A percentile compares a stretch with the other conserved stretches of the same genome.
Conservation (phyloP, 2,888 invertebrate species). For the Unio delphinus region DNA sequence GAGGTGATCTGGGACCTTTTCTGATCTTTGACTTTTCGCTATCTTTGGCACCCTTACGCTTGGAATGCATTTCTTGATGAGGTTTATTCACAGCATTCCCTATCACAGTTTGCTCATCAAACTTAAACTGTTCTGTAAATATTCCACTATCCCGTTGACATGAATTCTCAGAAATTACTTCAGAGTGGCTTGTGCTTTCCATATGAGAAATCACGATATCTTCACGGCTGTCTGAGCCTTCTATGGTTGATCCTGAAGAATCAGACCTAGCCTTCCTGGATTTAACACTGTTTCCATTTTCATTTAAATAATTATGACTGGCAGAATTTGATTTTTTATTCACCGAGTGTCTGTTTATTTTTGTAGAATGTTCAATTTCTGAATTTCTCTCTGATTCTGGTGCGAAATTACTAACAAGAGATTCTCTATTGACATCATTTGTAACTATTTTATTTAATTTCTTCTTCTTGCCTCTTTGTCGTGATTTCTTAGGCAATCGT, state of each 20-base stretch:
- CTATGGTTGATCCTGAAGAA: neutral
- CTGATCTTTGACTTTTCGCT: too few relatives aligned
- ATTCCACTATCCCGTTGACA: neutral
- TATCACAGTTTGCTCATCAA: too few relatives aligned
- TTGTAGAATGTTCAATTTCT: constrained; percentile 1
- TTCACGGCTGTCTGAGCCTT: neutral
- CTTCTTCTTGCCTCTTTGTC: constrained; percentile 21
- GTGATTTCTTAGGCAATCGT: constrained; percentile 22
- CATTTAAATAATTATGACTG: neutral
- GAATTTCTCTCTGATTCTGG: neutral
- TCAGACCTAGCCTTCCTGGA: too few relatives aligned
- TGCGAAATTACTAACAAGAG: too few relatives aligned
- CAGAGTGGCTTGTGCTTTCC: constrained; percentile 3
- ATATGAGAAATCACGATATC: neutral
- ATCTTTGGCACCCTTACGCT: too few relatives aligned
- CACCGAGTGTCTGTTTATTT: neutral
- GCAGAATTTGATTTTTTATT: neutral
- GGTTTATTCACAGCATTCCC: too few relatives aligned
- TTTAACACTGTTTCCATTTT: neutral
- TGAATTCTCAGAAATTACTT: constrained; percentile 1
- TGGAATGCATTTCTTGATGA: too few relatives aligned
- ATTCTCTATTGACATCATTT: too few relatives aligned
- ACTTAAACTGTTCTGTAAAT: too few relatives aligned
- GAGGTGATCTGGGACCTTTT: too few relatives aligned
- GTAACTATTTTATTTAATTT: too few relatives aligned